A percentile compares a stretch with the other conserved stretches of the same genome.
Conservation (phyloP, 2,113 vertebrate species). For the Aphelocoma coerulescens region DNA sequence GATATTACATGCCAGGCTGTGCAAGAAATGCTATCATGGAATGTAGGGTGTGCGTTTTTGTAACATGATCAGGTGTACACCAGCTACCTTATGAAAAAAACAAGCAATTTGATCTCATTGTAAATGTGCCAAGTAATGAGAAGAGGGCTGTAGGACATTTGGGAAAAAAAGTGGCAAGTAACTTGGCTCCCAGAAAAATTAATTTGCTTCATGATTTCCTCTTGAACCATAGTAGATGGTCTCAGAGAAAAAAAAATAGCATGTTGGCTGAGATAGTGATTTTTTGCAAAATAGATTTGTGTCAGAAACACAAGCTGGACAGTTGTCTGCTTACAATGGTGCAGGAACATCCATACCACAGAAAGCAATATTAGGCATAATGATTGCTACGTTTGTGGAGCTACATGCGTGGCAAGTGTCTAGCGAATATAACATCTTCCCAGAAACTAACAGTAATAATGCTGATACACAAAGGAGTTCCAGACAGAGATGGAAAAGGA, state of each 20-base stretch:
- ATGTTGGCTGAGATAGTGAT: not conserved
- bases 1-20: not conserved
- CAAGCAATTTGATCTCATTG: not conserved
- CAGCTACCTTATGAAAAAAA: not conserved
- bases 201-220: not conserved
- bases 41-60: not conserved
- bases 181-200: not conserved
- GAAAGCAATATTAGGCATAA: not conserved
- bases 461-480: not conserved
- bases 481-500: not conserved
- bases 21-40: not conserved
- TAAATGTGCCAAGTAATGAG: not conserved
- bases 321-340: not conserved
- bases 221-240: not conserved
- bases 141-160: not conserved
- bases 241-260: not conserved
- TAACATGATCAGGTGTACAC: not conserved
- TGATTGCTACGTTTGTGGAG: not conserved
- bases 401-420: not conserved
- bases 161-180: not conserved
- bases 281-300: not conserved
- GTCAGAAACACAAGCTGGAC: not conserved
- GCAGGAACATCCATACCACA: not conserved
- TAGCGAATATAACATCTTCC: not conserved
- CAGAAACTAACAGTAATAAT: not conserved